Evolutionary conservation across 1,140 invertebrate genomes (phyloP).

Genomic region (Procambarus clarkii): DNA sequence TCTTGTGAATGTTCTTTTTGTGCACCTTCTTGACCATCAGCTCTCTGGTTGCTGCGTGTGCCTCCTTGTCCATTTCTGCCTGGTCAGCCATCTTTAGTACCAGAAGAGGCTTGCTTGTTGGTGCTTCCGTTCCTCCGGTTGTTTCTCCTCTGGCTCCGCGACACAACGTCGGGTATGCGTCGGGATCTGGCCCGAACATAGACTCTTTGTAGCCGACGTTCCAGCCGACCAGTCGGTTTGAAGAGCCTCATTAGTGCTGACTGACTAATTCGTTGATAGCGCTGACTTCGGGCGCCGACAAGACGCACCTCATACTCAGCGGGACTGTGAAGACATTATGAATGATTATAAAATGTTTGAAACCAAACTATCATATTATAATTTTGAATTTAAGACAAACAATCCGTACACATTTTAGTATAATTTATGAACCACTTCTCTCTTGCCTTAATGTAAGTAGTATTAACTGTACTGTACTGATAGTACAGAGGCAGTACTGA

Average conservation of each 20-base stretch:
- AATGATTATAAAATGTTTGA: no score
- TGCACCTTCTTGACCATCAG: neutral
- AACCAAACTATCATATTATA: no score
- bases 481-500: no score
- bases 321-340: constrained; percentile 7
- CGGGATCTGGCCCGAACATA: neutral
- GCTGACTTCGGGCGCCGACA: neutral
- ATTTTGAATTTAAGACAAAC: no score
- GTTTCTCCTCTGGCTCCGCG: neutral
- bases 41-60: neutral
- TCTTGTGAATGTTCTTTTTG: neutral
- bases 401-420: no score
- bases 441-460: no score
- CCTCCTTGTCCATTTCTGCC: neutral
- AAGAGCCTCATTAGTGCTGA: constrained; percentile 35
- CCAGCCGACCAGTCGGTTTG: constrained; percentile 43
- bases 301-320: constrained; percentile 34
- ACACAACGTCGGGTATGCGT: constrained; percentile 31
- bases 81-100: neutral
- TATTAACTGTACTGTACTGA: no score
- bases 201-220: neutral
- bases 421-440: no score
- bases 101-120: neutral
- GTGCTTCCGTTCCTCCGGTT: neutral
- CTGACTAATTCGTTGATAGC: constrained; percentile 13